Conservation (phyloP, 2,888 invertebrate species). For the Apotomis turbidana region DNA sequence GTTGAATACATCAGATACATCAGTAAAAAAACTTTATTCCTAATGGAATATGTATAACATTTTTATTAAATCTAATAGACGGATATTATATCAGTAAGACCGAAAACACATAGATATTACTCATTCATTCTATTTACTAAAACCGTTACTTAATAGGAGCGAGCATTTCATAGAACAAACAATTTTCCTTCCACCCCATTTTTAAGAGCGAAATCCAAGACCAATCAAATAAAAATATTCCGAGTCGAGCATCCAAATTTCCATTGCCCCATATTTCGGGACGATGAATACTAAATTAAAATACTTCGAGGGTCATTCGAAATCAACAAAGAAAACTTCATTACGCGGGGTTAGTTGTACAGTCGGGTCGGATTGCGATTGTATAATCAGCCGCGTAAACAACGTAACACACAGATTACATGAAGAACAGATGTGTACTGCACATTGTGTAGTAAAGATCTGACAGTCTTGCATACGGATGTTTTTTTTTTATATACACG, state of each 20-base stretch:
- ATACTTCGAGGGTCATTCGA: conserved; percentile 35
- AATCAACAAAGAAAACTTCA: conserved; percentile 39
- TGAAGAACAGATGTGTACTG: not conserved
- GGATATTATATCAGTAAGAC: too few species aligned
- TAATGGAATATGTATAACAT: too few species aligned
- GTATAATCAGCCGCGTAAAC: conserved; percentile 38
- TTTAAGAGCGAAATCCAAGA: conserved; percentile 22
- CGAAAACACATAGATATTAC: too few species aligned
- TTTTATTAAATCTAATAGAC: too few species aligned
- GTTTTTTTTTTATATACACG: too few species aligned
- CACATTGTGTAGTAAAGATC: not conserved
- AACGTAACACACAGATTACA: not conserved
- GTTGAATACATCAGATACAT: too few species aligned
- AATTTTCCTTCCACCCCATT: conserved; percentile 6
- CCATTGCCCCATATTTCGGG: conserved; percentile 38
- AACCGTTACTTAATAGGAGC: conserved; percentile 1
- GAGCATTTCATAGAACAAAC: not conserved
- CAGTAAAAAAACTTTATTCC: too few species aligned
- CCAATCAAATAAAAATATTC: conserved; percentile 37
- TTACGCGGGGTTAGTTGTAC: conserved; percentile 27
- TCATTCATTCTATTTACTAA: not conserved
- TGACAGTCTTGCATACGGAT: not conserved
- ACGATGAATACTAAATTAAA: conserved; percentile 42
- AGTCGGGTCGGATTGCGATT: conserved; percentile 5
- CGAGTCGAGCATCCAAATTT: conserved; percentile 27